A percentile compares a stretch with the other conserved stretches of the same genome.
phyloP scores from a whole-genome alignment of 1,140 invertebrate genomes.

The Neuroterus valhalla region DNA sequence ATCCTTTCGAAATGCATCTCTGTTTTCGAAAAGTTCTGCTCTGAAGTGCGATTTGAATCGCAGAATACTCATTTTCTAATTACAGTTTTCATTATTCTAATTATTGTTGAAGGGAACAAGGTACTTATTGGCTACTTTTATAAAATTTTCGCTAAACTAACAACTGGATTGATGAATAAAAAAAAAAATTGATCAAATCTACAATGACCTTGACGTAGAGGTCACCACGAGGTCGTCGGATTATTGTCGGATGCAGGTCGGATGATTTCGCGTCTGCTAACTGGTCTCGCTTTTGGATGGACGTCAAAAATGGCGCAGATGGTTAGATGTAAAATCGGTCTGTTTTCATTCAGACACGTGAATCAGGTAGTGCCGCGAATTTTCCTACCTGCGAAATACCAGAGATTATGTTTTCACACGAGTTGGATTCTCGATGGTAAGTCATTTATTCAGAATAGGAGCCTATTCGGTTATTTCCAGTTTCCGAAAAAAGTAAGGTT shows the following conservation, averaged over 20 bases:
- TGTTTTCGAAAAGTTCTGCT: too few species aligned
- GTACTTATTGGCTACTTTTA: not conserved
- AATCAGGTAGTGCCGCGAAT: constrained; percentile 50
- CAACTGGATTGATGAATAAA: too few species aligned
- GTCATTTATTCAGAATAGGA: not conserved
- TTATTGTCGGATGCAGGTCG: too few species aligned
- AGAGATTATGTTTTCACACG: constrained; percentile 17
- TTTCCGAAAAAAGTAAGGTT: not conserved
- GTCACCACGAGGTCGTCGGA: constrained; percentile 6
- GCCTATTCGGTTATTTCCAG: not conserved
- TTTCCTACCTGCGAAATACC: not conserved
- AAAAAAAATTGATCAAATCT: not conserved
- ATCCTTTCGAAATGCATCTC: too few species aligned
- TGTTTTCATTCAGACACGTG: constrained; percentile 55
- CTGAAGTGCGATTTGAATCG: too few species aligned
- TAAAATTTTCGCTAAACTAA: not conserved
- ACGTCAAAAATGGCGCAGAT: constrained; percentile 66
- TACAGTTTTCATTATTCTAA: too few species aligned
- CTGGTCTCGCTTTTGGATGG: not conserved
- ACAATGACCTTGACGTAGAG: not conserved
- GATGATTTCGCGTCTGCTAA: constrained; percentile 13
- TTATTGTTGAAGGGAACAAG: too few species aligned
- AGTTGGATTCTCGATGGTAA: constrained; percentile 7
- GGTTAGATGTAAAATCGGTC: constrained; percentile 57
- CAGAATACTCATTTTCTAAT: too few species aligned